phyloP scores from a whole-genome alignment of 2,888 invertebrate genomes.

The Furcula furcula region DNA sequence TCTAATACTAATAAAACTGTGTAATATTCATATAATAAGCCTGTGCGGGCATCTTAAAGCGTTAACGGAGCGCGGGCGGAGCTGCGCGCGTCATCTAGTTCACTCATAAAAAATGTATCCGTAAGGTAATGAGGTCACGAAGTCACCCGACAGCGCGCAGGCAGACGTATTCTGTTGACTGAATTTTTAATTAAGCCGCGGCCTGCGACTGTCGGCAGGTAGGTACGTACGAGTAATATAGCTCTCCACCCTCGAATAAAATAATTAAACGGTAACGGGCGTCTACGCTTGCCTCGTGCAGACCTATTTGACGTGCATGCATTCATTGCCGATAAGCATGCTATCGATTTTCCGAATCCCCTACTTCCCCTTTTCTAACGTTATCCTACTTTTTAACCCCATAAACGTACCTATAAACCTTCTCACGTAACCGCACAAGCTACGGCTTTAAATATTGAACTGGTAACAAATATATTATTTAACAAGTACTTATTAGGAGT shows the following conservation, averaged over 20 bases:
- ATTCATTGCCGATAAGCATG: constrained; percentile 49
- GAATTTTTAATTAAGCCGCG: constrained; percentile 14
- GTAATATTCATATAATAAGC: too few relatives aligned
- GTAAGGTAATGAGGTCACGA: constrained; percentile 6
- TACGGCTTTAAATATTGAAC: too few relatives aligned
- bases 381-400: constrained; percentile 31
- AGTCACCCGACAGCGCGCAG: constrained; percentile 2
- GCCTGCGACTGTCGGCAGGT: constrained; percentile 2
- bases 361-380: constrained; percentile 29
- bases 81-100: too few relatives aligned
- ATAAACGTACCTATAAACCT: constrained; percentile 9
- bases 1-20: too few relatives aligned
- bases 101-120: constrained; percentile 7
- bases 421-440: too few relatives aligned
- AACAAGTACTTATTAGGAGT: too few relatives aligned
- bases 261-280: constrained; percentile 34
- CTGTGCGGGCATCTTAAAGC: too few relatives aligned
- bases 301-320: constrained; percentile 45
- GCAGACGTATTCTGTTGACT: constrained; percentile 4
- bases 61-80: too few relatives aligned
- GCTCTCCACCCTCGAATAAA: constrained; percentile 19
- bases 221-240: constrained; percentile 5
- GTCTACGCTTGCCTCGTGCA: constrained; percentile 26
- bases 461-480: not conserved
- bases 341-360: constrained; percentile 54